These are phyloP conservation scores for Galbula dea DNA, from an alignment of 2,113 vertebrate genomes.

Conservation along the genomic window DNA sequence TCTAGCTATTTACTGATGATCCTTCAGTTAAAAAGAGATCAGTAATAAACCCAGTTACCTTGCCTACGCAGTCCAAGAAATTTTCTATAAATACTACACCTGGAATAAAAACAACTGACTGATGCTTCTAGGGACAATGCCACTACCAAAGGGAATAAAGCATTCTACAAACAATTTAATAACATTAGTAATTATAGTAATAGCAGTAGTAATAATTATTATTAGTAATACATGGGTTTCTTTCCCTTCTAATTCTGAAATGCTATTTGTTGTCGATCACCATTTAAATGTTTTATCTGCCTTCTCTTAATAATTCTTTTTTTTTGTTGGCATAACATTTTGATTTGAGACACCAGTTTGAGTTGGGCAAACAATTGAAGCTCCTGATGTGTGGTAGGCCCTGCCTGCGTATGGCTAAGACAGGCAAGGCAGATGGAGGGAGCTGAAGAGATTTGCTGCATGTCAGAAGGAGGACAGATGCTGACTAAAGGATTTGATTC, in stretches of 20 bases:
- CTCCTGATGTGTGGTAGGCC: background rate
- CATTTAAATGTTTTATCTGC: background rate
- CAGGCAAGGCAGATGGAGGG: background rate
- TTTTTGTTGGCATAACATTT: background rate
- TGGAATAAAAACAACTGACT: background rate
- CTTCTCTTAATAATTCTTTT: background rate
- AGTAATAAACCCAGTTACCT: background rate
- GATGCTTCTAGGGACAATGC: background rate
- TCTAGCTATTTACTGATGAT: background rate
- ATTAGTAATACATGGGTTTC: background rate
- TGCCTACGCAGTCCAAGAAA: background rate
- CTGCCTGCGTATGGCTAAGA: background rate
- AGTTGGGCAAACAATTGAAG: background rate
- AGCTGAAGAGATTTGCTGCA: background rate
- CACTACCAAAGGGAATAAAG: background rate
- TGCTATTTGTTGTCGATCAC: background rate
- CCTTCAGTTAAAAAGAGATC: background rate
- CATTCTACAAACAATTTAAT: background rate
- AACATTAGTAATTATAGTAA: no score
- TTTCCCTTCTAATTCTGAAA: background rate
- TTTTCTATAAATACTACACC: background rate
- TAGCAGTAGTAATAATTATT: background rate
- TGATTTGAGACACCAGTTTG: background rate
- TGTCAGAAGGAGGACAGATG: background rate
- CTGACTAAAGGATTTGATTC: background rate